These are phyloP conservation scores for Halichoeres trimaculatus DNA, from an alignment of 2,113 vertebrate species.

Conservation along the genomic window DNA sequence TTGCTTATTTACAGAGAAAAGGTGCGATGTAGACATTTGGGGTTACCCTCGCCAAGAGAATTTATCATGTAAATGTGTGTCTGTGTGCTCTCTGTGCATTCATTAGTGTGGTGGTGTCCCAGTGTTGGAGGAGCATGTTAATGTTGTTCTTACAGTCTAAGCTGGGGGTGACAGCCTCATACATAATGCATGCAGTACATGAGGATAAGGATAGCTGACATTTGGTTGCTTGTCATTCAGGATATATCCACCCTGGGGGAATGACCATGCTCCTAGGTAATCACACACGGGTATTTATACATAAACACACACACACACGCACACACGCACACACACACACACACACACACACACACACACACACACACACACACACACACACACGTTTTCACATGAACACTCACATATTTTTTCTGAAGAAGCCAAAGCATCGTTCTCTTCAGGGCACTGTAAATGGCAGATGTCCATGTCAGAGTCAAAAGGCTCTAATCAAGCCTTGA, in stretches of 20 bases:
- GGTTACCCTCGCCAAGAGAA: not conserved
- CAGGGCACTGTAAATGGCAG: conserved; percentile 49
- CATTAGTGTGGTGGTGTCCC: not conserved
- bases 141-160: conserved; percentile 30
- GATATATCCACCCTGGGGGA: conserved; percentile 45
- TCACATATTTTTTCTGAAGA: conserved; percentile 14
- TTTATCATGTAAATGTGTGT: not conserved
- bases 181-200: conserved; percentile 56
- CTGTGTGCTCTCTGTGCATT: conserved; percentile 4
- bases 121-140: conserved; percentile 12
- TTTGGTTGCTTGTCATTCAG: conserved; percentile 64
- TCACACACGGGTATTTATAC: conserved; percentile 40
- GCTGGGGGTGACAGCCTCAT: conserved; percentile 50
- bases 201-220: conserved; percentile 68
- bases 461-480: conserved; percentile 47
- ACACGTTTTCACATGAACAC: conserved; percentile 1
- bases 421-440: conserved; percentile 29
- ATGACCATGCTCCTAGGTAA: conserved; percentile 37
- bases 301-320: conserved; percentile 12
- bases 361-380: conserved; percentile 17
- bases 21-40: not conserved
- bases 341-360: conserved; percentile 14
- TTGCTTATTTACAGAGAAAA: not conserved
- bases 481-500: conserved; percentile 22
- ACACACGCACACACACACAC: no score